Evolutionary conservation across 2,888 invertebrate genomes (phyloP), one percentile per base, ranked within the genome.

Genomic region (Dimorphilus gyrociliatus): DNA sequence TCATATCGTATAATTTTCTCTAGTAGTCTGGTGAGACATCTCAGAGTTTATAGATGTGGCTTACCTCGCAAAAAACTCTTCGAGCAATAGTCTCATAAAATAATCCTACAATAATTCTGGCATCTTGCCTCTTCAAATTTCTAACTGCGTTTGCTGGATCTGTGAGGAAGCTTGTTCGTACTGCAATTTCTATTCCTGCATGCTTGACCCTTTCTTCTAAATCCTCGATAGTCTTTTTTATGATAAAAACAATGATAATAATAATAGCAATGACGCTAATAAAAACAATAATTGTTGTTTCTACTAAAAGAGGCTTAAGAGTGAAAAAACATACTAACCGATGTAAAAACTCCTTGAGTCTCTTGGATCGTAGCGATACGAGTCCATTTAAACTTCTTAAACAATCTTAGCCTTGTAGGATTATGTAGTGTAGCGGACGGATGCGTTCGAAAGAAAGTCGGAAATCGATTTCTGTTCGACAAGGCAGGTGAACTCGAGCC

Each of bases 341-440:
- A 59, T 27, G 52, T 60, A 64, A 86, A 88, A 29, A 94, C 88
- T 70, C 99, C 97, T 63, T 97, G 92, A 5, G 92, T 90, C 62
- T 97, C 90, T 59, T 94, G 92, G 40, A 97, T 66, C 50, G 97
- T 94, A 34, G 94, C 92, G 39, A 97, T 85, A 36, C 85, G 73
- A 12, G 81, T 85, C 97, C 97, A 99, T 24, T 81, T 81, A 60
- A 88, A 97, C 62, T 84, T 85, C 65, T 92, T 78, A 74, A 97
- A 84, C 32, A 97, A 71, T 58, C 82, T 85, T 45, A 97, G 84
- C 49, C 97, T 70, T 10, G 90, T 90, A 1, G 94, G 94, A 66
- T 94, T 94, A 67, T 97, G 94, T 32, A 97, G 88, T 1, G 92
- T 94, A 14, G 94, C 97, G 16, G 94, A 94, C 2, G 97, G 97